A percentile compares a stretch with the other conserved stretches of the same genome.
Evolutionary conservation across 2,797 vertebrate species (phyloP).

Genomic region (Erethizon dorsatum): DNA sequence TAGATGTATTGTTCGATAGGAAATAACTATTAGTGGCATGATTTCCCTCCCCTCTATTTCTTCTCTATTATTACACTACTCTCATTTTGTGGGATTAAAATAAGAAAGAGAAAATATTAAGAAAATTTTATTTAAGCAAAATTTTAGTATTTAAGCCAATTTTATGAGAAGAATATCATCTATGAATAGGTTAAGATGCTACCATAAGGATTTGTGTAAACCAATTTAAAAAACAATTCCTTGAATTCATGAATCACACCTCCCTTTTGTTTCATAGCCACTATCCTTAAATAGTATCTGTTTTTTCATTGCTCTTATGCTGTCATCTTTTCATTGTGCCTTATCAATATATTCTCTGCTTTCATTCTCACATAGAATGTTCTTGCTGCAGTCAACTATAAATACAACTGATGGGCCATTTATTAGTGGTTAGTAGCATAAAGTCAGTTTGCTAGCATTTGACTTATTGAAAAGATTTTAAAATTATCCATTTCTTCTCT

Average conservation of each 20-base stretch:
- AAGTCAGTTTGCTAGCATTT: background rate
- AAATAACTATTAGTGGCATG: background rate
- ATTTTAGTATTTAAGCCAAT: background rate
- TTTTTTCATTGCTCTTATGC: background rate
- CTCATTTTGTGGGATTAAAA: background rate
- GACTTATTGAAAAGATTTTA: background rate
- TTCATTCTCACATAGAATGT: conserved; percentile 5
- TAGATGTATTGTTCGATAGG: background rate
- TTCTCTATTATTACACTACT: background rate
- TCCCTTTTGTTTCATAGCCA: background rate
- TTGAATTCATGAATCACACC: background rate
- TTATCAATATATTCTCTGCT: background rate
- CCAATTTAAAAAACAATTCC: background rate
- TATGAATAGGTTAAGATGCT: background rate
- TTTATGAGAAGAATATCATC: background rate
- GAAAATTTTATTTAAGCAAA: background rate
- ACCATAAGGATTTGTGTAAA: background rate
- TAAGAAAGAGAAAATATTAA: background rate
- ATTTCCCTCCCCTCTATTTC: background rate
- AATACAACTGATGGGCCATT: background rate
- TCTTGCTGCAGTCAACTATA: background rate
- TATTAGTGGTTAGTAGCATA: background rate
- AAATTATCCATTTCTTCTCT: background rate
- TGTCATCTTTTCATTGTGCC: background rate
- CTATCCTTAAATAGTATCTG: background rate